Percentiles rank a stretch among this genome's conserved stretches.
Evolutionary conservation across 2,888 invertebrate species (phyloP).

Genomic region (Tenodera sinensis): DNA sequence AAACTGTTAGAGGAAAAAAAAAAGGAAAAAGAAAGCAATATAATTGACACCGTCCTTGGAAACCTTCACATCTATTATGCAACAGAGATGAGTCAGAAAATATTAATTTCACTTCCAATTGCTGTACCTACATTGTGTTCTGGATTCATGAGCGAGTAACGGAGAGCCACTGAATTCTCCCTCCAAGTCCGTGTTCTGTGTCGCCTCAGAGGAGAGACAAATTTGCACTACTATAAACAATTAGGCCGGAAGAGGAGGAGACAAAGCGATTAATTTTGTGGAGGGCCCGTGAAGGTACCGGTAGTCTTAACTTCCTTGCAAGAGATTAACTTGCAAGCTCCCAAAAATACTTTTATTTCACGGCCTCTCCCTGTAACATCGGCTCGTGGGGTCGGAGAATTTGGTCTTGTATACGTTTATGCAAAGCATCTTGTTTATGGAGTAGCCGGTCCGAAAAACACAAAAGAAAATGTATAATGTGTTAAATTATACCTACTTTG

Average conservation of each 20-base stretch:
- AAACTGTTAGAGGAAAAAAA: too few relatives aligned
- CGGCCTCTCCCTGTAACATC: background rate
- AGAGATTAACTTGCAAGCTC: background rate
- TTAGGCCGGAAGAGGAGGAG: background rate
- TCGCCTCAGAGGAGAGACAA: background rate
- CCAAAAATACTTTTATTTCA: background rate
- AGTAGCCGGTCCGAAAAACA: too few relatives aligned
- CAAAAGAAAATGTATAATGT: too few relatives aligned
- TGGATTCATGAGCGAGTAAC: background rate
- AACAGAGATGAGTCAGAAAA: too few relatives aligned
- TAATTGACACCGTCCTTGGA: too few relatives aligned
- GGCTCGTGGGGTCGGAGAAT: too few relatives aligned
- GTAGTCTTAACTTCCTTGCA: background rate
- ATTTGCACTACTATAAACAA: background rate
- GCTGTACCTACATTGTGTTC: background rate
- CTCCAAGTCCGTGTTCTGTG: background rate
- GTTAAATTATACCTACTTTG: too few relatives aligned
- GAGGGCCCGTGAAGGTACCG: background rate
- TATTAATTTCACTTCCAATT: too few relatives aligned
- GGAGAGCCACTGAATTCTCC: background rate
- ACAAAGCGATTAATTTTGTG: background rate
- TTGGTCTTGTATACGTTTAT: too few relatives aligned
- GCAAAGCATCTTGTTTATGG: too few relatives aligned
- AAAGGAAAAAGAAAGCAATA: too few relatives aligned
- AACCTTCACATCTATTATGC: too few relatives aligned